Conservation (phyloP, 2,888 invertebrate genomes). For the Acrobasis consociella region DNA sequence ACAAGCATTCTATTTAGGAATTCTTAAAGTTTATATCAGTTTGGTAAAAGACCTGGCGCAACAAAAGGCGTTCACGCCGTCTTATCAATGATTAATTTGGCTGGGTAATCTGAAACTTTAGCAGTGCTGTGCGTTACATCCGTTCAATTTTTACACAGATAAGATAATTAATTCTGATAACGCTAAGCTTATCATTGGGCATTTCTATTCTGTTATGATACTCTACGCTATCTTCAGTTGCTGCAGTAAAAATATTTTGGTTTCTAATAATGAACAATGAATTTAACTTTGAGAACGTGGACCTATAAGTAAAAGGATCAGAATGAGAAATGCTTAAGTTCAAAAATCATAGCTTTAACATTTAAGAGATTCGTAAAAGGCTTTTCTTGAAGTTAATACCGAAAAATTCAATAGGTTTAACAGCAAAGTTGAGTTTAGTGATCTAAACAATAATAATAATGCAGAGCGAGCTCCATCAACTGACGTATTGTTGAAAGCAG, state of each 20-base stretch:
- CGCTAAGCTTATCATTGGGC: slow-evolving; percentile 46
- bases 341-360: background rate
- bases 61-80: slow-evolving; percentile 21
- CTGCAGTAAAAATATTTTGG: slow-evolving; percentile 3
- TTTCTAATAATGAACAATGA: background rate
- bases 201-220: slow-evolving; percentile 39
- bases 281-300: background rate
- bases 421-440: no score
- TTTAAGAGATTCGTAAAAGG: background rate
- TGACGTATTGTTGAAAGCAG: slow-evolving; percentile 70
- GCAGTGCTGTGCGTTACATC: slow-evolving; percentile 57
- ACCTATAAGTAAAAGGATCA: no score
- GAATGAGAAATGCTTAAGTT: no score
- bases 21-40: background rate
- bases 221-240: background rate
- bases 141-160: slow-evolving; percentile 68
- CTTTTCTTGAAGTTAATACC: no score
- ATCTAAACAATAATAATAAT: slow-evolving; percentile 50
- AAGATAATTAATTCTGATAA: slow-evolving; percentile 66
- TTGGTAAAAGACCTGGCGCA: slow-evolving; percentile 10
- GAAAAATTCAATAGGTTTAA: no score
- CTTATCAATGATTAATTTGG: slow-evolving; percentile 69
- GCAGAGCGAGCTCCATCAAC: slow-evolving; percentile 58
- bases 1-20: background rate
- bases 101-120: slow-evolving; percentile 58